These are phyloP conservation scores for Adelphocoris suturalis DNA, from an alignment of 2,888 invertebrate species.

Conservation along the genomic window DNA sequence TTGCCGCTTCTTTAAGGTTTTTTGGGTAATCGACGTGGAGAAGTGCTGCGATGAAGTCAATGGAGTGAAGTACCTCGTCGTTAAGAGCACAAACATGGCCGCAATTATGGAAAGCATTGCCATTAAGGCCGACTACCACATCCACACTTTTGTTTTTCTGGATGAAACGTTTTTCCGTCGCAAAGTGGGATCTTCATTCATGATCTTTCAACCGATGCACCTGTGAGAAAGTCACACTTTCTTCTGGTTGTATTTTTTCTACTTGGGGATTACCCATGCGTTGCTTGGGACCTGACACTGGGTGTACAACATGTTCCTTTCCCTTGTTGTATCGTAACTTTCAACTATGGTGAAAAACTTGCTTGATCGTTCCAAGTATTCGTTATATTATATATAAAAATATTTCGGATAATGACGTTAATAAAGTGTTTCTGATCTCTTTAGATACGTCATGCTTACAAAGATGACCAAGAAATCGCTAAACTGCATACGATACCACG, in stretches of 20 bases:
- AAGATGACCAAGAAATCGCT: too few species aligned
- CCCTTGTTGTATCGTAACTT: too few species aligned
- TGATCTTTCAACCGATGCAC: slow-evolving; percentile 27
- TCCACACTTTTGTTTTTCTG: slow-evolving; percentile 7
- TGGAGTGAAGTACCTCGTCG: slow-evolving; percentile 60
- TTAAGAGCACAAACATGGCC: slow-evolving; percentile 35
- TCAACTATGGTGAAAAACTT: too few species aligned
- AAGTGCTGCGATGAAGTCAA: slow-evolving; percentile 46
- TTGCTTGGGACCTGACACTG: neutral
- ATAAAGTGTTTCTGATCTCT: too few species aligned
- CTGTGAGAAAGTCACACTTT: slow-evolving; percentile 22
- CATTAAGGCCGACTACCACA: neutral
- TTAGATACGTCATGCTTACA: too few species aligned
- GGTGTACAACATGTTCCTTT: too few species aligned
- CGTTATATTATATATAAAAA: too few species aligned
- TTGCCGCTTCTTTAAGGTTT: slow-evolving; percentile 27
- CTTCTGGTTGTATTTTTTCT: neutral
- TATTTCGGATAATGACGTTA: too few species aligned
- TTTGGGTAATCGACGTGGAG: neutral
- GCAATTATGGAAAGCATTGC: slow-evolving; percentile 42
- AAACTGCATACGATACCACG: too few species aligned
- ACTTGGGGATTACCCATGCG: neutral
- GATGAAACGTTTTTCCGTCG: neutral
- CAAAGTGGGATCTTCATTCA: slow-evolving; percentile 10
- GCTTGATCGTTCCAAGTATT: too few species aligned